Conservation (phyloP, 2,888 invertebrate genomes). For the Hesperia comma region DNA sequence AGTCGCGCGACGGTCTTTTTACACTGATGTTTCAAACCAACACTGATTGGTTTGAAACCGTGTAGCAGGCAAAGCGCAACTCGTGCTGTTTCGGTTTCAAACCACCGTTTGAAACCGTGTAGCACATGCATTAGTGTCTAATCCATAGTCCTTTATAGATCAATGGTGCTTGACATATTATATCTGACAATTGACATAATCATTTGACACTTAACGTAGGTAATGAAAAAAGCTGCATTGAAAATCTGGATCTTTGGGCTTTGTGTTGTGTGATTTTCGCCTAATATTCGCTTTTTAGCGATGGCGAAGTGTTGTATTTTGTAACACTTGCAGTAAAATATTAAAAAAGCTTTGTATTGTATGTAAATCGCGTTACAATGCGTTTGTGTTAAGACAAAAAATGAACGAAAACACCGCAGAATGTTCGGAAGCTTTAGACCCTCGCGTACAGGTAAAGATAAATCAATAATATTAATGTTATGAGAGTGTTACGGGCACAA, state of each 20-base stretch:
- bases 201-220: constrained; percentile 31
- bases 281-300: constrained; percentile 47
- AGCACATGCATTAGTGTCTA: too few species aligned
- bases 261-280: constrained; percentile 39
- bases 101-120: too few species aligned
- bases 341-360: constrained; percentile 45
- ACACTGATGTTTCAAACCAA: too few species aligned
- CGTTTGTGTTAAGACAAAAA: constrained; percentile 63
- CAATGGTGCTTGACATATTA: background rate
- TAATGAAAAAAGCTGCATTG: constrained; percentile 38
- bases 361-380: constrained; percentile 62
- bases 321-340: constrained; percentile 40
- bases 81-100: too few species aligned
- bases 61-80: too few species aligned
- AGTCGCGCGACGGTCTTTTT: too few species aligned
- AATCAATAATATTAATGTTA: constrained; percentile 61
- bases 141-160: too few species aligned
- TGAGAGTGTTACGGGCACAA: constrained; percentile 40
- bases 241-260: constrained; percentile 39
- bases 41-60: too few species aligned
- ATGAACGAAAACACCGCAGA: constrained; percentile 85
- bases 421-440: constrained; percentile 90
- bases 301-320: constrained; percentile 40
- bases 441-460: constrained; percentile 89
- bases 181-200: background rate